Evolutionary conservation across 1,140 invertebrate species (phyloP).

Genomic region (Belonocnema kinseyi): DNA sequence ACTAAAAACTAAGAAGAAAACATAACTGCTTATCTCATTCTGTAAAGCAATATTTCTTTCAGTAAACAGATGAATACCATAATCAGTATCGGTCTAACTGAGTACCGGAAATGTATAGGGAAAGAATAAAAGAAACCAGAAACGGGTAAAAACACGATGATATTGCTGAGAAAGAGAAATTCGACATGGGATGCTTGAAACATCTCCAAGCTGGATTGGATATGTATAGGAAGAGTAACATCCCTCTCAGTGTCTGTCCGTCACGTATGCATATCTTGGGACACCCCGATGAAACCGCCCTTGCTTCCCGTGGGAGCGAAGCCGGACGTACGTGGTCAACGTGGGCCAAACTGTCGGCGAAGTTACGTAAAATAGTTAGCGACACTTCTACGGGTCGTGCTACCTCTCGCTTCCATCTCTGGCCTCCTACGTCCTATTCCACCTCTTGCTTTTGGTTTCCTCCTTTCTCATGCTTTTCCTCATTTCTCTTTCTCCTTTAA

Average conservation of each 20-base stretch:
- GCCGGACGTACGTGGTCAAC: conserved; percentile 76
- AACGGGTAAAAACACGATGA: conserved; percentile 33
- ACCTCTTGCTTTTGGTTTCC: not conserved
- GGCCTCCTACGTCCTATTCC: conserved; percentile 37
- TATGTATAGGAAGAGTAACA: conserved; percentile 63
- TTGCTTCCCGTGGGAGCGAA: conserved; percentile 69
- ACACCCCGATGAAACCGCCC: conserved; percentile 66
- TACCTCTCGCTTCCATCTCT: conserved; percentile 52
- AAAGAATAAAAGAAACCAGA: conserved; percentile 44
- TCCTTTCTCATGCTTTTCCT: conserved; percentile 12
- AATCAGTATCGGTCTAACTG: too few relatives aligned
- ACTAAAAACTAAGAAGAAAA: too few relatives aligned
- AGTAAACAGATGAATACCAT: too few relatives aligned
- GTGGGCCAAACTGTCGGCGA: conserved; percentile 74
- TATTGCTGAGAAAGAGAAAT: not conserved
- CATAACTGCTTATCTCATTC: too few relatives aligned
- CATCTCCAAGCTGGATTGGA: conserved; percentile 40
- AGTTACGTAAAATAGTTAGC: conserved; percentile 78
- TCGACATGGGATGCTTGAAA: conserved; percentile 36
- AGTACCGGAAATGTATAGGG: conserved; percentile 42
- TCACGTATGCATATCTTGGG: conserved; percentile 77
- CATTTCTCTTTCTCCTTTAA: conserved; percentile 35
- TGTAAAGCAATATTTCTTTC: too few relatives aligned
- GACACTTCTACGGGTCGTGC: conserved; percentile 69
- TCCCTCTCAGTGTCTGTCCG: conserved; percentile 64